phyloP scores from a whole-genome alignment of 2,797 vertebrate species.

The Pseudomugil gertrudae region DNA sequence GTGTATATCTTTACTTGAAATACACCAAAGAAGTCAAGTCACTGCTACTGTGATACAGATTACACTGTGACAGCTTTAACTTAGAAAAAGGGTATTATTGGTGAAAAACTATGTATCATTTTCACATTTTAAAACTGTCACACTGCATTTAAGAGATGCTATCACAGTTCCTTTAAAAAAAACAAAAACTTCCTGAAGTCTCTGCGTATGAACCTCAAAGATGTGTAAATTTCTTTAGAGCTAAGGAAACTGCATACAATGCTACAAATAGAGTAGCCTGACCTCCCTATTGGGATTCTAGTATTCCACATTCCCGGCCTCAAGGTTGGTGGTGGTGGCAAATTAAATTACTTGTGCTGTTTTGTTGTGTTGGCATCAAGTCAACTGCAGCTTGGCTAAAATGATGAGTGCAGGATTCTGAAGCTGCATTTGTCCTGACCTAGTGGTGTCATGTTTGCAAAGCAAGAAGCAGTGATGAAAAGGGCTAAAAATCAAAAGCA shows the following conservation, averaged over 20 bases:
- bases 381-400: slow-evolving; percentile 76
- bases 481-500: slow-evolving; percentile 65
- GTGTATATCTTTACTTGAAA: slow-evolving; percentile 4
- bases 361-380: slow-evolving; percentile 68
- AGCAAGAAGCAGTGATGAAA: slow-evolving; percentile 53
- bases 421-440: slow-evolving; percentile 64
- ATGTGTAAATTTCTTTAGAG: slow-evolving; percentile 32
- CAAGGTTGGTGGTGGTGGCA: slow-evolving; percentile 76
- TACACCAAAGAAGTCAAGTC: not conserved
- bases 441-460: slow-evolving; percentile 72
- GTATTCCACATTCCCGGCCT: slow-evolving; percentile 74
- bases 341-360: slow-evolving; percentile 79
- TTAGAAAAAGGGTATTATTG: too few species aligned
- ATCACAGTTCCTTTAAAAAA: slow-evolving; percentile 4
- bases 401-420: slow-evolving; percentile 75
- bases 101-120: too few species aligned
- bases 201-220: slow-evolving; percentile 45
- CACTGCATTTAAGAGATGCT: not conserved
- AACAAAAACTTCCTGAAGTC: not conserved
- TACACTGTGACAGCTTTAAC: slow-evolving; percentile 1
- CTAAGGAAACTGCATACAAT: slow-evolving; percentile 44
- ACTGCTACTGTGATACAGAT: slow-evolving; percentile 8
- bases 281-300: slow-evolving; percentile 73
- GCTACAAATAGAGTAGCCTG: slow-evolving; percentile 47
- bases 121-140: slow-evolving; percentile 11